phyloP scores from a whole-genome alignment of 1,140 invertebrate species.

The Bombus superbus region DNA sequence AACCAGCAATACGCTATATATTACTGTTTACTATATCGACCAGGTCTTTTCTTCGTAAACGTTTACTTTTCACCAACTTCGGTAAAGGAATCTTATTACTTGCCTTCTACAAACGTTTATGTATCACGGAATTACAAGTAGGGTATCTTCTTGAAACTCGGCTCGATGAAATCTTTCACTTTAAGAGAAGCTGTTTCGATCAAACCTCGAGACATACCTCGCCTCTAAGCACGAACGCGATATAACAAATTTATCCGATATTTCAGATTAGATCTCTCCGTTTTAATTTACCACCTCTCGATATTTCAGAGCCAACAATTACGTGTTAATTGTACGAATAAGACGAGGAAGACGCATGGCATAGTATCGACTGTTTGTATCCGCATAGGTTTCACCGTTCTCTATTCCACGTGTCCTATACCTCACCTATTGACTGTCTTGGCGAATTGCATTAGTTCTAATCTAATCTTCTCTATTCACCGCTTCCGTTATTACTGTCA shows the following conservation, averaged over 20 bases:
- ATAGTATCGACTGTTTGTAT: background rate
- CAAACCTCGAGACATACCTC: background rate
- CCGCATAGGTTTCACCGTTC: background rate
- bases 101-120: conserved; percentile 58
- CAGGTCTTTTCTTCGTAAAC: conserved; percentile 58
- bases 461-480: conserved; percentile 71
- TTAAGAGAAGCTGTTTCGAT: background rate
- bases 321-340: background rate
- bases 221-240: background rate
- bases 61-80: conserved; percentile 60
- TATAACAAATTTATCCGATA: background rate
- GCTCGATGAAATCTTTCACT: conserved; percentile 5
- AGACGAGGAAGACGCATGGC: background rate
- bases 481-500: conserved; percentile 67
- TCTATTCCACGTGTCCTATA: background rate
- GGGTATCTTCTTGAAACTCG: conserved; percentile 27
- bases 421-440: conserved; percentile 3
- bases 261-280: background rate
- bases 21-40: conserved; percentile 63
- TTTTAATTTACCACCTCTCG: background rate
- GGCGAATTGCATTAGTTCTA: conserved; percentile 62
- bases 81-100: conserved; percentile 58
- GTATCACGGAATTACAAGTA: conserved; percentile 61
- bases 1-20: conserved; percentile 24
- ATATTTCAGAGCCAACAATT: background rate